Conservation (phyloP, 2,797 vertebrate genomes). For the Poecilia wingei region DNA sequence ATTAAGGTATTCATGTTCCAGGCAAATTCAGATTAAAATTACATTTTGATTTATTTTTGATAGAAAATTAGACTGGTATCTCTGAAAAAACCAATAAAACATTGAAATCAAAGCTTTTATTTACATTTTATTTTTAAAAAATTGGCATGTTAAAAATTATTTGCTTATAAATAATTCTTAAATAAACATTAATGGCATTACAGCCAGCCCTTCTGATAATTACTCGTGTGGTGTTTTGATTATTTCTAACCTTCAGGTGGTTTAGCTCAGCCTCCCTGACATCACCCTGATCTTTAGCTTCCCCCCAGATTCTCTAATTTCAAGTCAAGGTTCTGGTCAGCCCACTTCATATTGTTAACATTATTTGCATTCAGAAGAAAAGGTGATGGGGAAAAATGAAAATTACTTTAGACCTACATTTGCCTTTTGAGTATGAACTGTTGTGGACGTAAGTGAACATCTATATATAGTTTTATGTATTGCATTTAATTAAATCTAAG, state of each 20-base stretch:
- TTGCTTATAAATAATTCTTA: background rate
- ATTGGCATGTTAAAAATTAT: background rate
- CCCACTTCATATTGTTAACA: background rate
- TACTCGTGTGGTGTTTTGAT: background rate
- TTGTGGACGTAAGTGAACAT: background rate
- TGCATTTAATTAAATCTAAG: slow-evolving; percentile 16
- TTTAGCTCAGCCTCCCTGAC: background rate
- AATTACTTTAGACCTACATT: background rate
- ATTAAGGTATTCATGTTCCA: background rate
- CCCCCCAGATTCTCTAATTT: background rate
- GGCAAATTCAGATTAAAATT: background rate
- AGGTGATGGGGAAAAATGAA: background rate
- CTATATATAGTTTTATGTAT: background rate
- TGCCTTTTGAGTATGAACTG: background rate
- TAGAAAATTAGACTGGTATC: background rate
- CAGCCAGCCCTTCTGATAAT: background rate
- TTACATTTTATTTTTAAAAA: background rate
- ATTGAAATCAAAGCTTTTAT: background rate
- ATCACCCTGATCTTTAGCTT: background rate
- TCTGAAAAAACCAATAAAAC: background rate
- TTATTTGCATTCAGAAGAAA: background rate
- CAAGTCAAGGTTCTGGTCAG: background rate
- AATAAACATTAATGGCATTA: background rate
- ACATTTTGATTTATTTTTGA: background rate
- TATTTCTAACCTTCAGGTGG: background rate